Evolutionary conservation across 2,113 vertebrate genomes (phyloP).

Genomic region (Gymnogyps californianus): DNA sequence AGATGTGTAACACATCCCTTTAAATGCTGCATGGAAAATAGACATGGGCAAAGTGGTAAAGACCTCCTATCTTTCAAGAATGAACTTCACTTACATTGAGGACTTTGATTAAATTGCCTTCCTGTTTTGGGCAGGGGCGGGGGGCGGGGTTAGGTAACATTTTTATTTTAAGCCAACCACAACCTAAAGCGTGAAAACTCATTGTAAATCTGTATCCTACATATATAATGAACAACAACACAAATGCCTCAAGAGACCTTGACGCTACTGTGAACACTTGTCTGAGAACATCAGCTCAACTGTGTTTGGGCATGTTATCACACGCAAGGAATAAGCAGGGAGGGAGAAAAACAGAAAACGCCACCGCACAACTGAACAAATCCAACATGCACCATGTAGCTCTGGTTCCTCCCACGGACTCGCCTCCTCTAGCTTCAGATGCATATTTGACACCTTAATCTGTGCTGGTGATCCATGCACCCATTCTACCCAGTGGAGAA

Average conservation of each 20-base stretch:
- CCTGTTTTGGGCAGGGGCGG: not conserved
- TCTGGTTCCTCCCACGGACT: not conserved
- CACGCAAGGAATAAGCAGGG: rapidly evolving
- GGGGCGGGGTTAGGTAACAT: not conserved
- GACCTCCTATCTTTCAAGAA: not conserved
- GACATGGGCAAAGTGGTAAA: not conserved
- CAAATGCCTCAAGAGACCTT: not conserved
- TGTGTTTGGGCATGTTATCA: not conserved
- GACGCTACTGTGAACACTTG: not conserved
- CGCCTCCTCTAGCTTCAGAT: not conserved
- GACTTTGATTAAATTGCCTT: not conserved
- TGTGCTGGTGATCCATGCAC: not conserved
- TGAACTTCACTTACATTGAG: not conserved
- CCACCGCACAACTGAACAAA: not conserved
- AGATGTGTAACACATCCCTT: not conserved
- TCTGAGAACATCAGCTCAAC: not conserved
- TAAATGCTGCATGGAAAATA: not conserved
- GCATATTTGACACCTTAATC: not conserved
- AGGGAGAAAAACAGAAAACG: not conserved
- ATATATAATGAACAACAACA: not conserved
- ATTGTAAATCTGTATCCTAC: not conserved
- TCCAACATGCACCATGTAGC: not conserved
- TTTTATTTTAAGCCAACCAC: not conserved
- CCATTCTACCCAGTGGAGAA: not conserved
- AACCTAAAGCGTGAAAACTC: not conserved